These are phyloP conservation scores for Geopemphigus sp. DNA, from an alignment of 1,140 invertebrate genomes.

Conservation along the genomic window DNA sequence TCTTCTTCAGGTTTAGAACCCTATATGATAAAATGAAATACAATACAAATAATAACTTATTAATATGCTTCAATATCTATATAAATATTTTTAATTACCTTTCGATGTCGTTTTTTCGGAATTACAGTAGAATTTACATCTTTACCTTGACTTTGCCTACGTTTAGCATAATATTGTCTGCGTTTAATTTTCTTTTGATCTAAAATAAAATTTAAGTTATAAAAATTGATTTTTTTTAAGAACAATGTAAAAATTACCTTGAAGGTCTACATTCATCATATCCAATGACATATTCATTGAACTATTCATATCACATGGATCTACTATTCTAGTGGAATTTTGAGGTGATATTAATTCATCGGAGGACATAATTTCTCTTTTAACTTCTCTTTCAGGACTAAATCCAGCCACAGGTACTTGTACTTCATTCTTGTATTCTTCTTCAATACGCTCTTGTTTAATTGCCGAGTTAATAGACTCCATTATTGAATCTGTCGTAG, in stretches of 20 bases:
- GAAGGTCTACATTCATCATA: slow-evolving; percentile 15
- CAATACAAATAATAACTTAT: neutral
- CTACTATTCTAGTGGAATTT: slow-evolving; percentile 52
- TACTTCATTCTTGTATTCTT: slow-evolving; percentile 37
- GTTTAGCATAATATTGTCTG: slow-evolving; percentile 79
- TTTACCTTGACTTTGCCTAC: slow-evolving; percentile 68
- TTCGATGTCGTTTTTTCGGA: slow-evolving; percentile 77
- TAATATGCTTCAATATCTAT: neutral
- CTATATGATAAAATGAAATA: slow-evolving; percentile 51
- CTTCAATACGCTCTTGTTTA: slow-evolving; percentile 42
- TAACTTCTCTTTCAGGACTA: slow-evolving; percentile 54
- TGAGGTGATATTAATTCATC: slow-evolving; percentile 59
- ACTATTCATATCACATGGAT: slow-evolving; percentile 34
- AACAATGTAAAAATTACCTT: slow-evolving; percentile 11
- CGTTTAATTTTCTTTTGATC: slow-evolving; percentile 68
- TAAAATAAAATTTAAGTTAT: slow-evolving; percentile 29
- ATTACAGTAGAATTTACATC: slow-evolving; percentile 57
- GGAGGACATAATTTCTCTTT: slow-evolving; percentile 60
- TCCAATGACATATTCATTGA: slow-evolving; percentile 29
- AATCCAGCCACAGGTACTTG: slow-evolving; percentile 46
- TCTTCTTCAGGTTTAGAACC: slow-evolving; percentile 84
- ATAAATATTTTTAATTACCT: slow-evolving; percentile 57
- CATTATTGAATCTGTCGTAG: slow-evolving; percentile 42
- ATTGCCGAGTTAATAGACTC: slow-evolving; percentile 46
- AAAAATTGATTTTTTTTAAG: neutral